A percentile compares a stretch with the other conserved stretches of the same genome.
phyloP scores from a whole-genome alignment of 2,797 vertebrate species.

The Acanthurus lineatus region DNA sequence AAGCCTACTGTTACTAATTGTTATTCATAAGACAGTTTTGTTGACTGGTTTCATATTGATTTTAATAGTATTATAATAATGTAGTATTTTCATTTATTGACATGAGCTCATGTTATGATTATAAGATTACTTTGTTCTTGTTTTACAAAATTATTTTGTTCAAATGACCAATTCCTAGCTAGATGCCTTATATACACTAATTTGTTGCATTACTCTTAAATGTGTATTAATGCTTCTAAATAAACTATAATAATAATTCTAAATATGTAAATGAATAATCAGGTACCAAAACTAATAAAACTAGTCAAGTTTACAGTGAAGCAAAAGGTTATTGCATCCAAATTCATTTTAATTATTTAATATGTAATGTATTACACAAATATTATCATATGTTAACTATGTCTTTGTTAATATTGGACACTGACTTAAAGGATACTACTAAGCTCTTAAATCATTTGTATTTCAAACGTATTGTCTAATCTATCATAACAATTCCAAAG shows the following conservation, averaged over 20 bases:
- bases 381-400: background rate
- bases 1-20: background rate
- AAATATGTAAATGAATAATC: background rate
- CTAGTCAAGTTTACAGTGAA: background rate
- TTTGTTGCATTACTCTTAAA: background rate
- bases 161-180: background rate
- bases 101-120: too few relatives aligned
- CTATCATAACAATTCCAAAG: background rate
- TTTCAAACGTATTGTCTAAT: background rate
- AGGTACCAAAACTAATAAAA: background rate
- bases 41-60: too few relatives aligned
- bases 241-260: background rate
- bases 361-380: background rate
- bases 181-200: background rate
- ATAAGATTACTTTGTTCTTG: too few relatives aligned
- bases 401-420: background rate
- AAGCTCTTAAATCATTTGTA: background rate
- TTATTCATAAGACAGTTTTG: background rate
- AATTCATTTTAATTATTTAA: background rate
- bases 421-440: background rate
- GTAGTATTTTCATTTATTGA: too few relatives aligned
- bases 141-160: too few relatives aligned
- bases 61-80: too few relatives aligned
- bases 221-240: background rate
- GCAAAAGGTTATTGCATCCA: background rate